A percentile compares a stretch with the other conserved stretches of the same genome.
phyloP scores from a whole-genome alignment of 2,113 vertebrate genomes.

The Hypocryptadius cinnamomeus region DNA sequence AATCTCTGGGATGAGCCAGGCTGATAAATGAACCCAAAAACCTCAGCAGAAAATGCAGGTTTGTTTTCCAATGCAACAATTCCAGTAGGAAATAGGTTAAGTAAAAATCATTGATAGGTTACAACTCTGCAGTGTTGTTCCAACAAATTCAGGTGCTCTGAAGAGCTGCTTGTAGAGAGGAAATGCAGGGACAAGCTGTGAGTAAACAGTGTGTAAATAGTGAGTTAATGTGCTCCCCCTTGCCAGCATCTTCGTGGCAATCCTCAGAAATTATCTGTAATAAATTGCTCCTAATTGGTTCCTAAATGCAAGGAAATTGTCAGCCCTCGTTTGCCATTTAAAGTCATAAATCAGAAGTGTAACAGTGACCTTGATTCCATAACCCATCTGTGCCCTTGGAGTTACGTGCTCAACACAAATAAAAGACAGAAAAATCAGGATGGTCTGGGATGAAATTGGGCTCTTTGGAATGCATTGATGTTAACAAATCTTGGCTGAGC shows the following conservation, averaged over 20 bases:
- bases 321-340: neutral
- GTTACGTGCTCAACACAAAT: neutral
- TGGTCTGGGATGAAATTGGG: neutral
- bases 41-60: neutral
- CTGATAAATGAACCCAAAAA: neutral
- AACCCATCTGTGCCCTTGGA: fast-evolving
- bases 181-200: neutral
- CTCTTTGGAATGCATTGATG: neutral
- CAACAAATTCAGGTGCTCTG: neutral
- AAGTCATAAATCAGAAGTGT: neutral
- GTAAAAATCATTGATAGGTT: neutral
- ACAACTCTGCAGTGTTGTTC: neutral
- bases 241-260: neutral
- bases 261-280: neutral
- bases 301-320: neutral
- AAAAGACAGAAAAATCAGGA: neutral
- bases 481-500: neutral
- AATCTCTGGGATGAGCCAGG: neutral
- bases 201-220: neutral
- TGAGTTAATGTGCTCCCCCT: neutral
- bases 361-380: neutral
- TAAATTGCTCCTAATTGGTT: neutral
- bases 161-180: neutral
- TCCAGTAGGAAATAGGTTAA: neutral
- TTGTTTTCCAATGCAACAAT: neutral